Conservation (phyloP, 2,888 invertebrate genomes). For the Melanostoma mellinum region DNA sequence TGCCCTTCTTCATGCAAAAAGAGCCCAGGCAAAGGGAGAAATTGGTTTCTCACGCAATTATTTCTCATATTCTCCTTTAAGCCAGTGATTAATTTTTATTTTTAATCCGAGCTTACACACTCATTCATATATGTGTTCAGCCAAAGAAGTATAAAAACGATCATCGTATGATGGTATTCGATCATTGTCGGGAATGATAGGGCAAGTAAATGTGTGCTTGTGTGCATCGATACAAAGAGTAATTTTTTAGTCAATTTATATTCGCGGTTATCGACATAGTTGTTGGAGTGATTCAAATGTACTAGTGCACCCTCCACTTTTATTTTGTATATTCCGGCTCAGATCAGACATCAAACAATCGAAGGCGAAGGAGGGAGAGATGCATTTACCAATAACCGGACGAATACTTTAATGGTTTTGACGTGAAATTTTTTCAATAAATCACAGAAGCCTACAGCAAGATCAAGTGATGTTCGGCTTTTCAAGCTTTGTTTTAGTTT, state of each 20-base stretch:
- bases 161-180: constrained; percentile 34
- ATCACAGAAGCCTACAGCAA: constrained; percentile 8
- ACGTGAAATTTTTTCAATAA: constrained; percentile 34
- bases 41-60: constrained; percentile 74
- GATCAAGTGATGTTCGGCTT: no score
- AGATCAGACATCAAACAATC: no score
- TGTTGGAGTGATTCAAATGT: not conserved
- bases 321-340: not conserved
- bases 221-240: constrained; percentile 35
- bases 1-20: constrained; percentile 22
- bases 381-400: constrained; percentile 1
- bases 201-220: constrained; percentile 46
- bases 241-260: constrained; percentile 60
- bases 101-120: constrained; percentile 69
- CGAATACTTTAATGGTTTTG: constrained; percentile 37
- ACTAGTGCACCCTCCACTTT: constrained; percentile 3
- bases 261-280: constrained; percentile 30
- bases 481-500: no score
- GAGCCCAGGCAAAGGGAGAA: constrained; percentile 51
- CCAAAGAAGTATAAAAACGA: constrained; percentile 39
- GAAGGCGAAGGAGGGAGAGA: not conserved
- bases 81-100: constrained; percentile 74
- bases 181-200: constrained; percentile 41
- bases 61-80: constrained; percentile 74
- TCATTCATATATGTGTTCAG: constrained; percentile 7